phyloP scores from a whole-genome alignment of 2,888 invertebrate genomes.

The Rhopalosiphum nymphaeae region DNA sequence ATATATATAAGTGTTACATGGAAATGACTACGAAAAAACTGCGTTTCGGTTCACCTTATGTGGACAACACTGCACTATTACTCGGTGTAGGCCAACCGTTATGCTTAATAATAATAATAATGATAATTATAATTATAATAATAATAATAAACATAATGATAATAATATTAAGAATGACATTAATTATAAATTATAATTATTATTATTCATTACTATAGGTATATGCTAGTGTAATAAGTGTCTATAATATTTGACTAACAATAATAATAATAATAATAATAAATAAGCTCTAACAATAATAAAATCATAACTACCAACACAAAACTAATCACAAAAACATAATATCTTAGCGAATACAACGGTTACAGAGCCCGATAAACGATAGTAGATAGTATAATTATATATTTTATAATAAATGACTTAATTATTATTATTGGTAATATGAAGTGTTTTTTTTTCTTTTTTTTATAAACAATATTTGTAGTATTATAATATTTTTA shows the following conservation, averaged over 20 bases:
- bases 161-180: slow-evolving; percentile 33
- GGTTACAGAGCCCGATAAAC: slow-evolving; percentile 5
- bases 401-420: slow-evolving; percentile 18
- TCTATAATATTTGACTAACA: slow-evolving; percentile 53
- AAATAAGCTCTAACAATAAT: slow-evolving; percentile 33
- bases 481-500: slow-evolving; percentile 1
- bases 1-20: slow-evolving; percentile 32
- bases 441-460: neutral
- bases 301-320: slow-evolving; percentile 53
- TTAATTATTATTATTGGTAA: slow-evolving; percentile 11
- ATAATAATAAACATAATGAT: slow-evolving; percentile 26
- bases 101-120: slow-evolving; percentile 24
- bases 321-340: slow-evolving; percentile 49
- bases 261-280: slow-evolving; percentile 53
- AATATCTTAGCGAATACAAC: slow-evolving; percentile 26
- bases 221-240: slow-evolving; percentile 28
- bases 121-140: slow-evolving; percentile 31
- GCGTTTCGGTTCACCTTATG: slow-evolving; percentile 19
- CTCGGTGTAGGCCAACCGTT: neutral
- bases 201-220: neutral
- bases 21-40: slow-evolving; percentile 58
- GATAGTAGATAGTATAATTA: neutral
- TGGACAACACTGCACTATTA: neutral
- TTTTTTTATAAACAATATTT: neutral
- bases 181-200: slow-evolving; percentile 32